Conservation (phyloP, 2,113 vertebrate genomes). For the Ptilorrhoa leucosticta region DNA sequence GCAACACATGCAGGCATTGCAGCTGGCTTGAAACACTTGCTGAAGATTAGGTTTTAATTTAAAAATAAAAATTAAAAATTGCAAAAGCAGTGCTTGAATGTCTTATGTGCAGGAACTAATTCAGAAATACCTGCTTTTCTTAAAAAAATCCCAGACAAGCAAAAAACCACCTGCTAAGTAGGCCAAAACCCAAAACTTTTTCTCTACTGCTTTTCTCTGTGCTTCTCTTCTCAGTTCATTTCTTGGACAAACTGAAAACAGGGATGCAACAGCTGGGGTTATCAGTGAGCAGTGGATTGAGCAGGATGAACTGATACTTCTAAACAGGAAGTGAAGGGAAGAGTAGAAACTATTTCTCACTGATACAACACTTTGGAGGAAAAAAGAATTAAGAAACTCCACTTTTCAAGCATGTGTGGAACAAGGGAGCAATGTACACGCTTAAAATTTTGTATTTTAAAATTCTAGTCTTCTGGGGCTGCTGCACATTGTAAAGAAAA, state of each 20-base stretch:
- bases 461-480: neutral
- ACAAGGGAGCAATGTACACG: neutral
- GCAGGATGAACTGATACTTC: neutral
- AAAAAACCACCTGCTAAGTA: rapidly evolving
- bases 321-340: neutral
- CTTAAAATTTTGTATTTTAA: neutral
- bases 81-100: neutral
- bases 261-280: neutral
- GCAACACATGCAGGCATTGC: neutral
- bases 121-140: neutral
- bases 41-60: neutral
- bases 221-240: neutral
- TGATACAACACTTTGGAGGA: neutral
- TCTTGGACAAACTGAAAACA: neutral
- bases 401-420: neutral
- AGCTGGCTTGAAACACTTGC: neutral
- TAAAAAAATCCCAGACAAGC: neutral
- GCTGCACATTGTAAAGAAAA: neutral
- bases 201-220: neutral
- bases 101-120: neutral
- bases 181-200: rapidly evolving
- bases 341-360: neutral
- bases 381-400: neutral
- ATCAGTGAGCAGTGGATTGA: neutral
- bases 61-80: neutral